Evolutionary conservation across 2,888 invertebrate genomes (phyloP).

Genomic region (Embidobia sp.): DNA sequence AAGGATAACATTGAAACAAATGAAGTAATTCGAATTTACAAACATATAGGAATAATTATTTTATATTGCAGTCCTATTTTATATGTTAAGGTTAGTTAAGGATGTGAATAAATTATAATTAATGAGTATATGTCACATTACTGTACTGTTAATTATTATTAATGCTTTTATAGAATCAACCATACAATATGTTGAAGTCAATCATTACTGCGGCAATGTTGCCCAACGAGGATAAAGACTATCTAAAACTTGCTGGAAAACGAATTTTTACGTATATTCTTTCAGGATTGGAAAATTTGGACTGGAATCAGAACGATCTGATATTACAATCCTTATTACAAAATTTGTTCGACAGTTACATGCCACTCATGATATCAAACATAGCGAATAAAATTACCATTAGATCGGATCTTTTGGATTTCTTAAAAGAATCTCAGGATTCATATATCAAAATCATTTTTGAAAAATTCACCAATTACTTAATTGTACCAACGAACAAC

Average conservation of each 20-base stretch:
- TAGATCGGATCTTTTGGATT: constrained; percentile 73
- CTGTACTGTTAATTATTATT: not conserved
- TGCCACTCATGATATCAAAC: constrained; percentile 74
- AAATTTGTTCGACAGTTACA: constrained; percentile 76
- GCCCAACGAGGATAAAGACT: constrained; percentile 71
- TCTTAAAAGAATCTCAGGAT: constrained; percentile 72
- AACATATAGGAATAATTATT: constrained; percentile 76
- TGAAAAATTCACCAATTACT: constrained; percentile 73
- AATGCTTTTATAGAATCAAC: constrained; percentile 71
- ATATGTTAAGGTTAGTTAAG: constrained; percentile 72
- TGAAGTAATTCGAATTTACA: constrained; percentile 74
- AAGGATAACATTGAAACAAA: constrained; percentile 75
- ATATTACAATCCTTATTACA: constrained; percentile 73
- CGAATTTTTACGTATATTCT: constrained; percentile 77
- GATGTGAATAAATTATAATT: not conserved
- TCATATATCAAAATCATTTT: constrained; percentile 72
- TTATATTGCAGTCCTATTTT: constrained; percentile 75
- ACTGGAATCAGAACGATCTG: constrained; percentile 73
- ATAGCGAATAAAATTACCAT: constrained; percentile 69
- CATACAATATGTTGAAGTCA: constrained; percentile 73
- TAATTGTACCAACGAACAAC: constrained; percentile 71
- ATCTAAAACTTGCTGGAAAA: constrained; percentile 72
- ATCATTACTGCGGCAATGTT: constrained; percentile 74
- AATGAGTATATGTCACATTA: no score
- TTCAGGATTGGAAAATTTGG: constrained; percentile 75